Percentiles rank a stretch among this genome's conserved stretches.
phyloP scores from a whole-genome alignment of 2,888 invertebrate genomes.

The Tachina lurida region DNA sequence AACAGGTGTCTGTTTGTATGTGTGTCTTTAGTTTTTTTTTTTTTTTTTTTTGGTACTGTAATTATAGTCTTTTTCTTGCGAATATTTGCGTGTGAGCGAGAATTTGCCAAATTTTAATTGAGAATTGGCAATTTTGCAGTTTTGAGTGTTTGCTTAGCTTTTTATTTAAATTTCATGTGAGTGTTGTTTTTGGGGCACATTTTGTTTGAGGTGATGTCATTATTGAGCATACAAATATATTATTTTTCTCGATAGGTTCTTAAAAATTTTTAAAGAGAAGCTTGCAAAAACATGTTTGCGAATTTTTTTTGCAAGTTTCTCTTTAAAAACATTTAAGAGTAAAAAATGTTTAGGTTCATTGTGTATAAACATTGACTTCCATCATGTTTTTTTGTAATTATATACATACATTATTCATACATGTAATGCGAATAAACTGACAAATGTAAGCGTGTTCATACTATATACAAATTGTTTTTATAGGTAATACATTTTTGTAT shows the following conservation, averaged over 20 bases:
- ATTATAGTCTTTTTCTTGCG: background rate
- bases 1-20: constrained; percentile 63
- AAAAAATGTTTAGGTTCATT: background rate
- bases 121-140: constrained; percentile 39
- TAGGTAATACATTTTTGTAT: too few species aligned
- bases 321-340: constrained; percentile 45
- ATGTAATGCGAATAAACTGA: background rate
- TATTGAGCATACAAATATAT: constrained; percentile 23
- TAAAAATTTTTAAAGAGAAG: constrained; percentile 7
- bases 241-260: background rate
- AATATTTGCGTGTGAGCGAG: constrained; percentile 34
- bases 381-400: background rate
- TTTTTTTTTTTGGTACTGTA: too few species aligned
- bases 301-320: constrained; percentile 34
- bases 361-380: constrained; percentile 16
- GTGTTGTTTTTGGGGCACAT: constrained; percentile 19
- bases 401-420: background rate
- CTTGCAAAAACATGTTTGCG: constrained; percentile 14
- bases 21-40: constrained; percentile 23
- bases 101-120: constrained; percentile 13
- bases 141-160: constrained; percentile 24
- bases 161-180: background rate
- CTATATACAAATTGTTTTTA: too few species aligned
- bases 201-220: constrained; percentile 55
- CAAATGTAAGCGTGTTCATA: background rate